phyloP scores from a whole-genome alignment of 2,888 invertebrate genomes.

The Penaeus monodon region DNA sequence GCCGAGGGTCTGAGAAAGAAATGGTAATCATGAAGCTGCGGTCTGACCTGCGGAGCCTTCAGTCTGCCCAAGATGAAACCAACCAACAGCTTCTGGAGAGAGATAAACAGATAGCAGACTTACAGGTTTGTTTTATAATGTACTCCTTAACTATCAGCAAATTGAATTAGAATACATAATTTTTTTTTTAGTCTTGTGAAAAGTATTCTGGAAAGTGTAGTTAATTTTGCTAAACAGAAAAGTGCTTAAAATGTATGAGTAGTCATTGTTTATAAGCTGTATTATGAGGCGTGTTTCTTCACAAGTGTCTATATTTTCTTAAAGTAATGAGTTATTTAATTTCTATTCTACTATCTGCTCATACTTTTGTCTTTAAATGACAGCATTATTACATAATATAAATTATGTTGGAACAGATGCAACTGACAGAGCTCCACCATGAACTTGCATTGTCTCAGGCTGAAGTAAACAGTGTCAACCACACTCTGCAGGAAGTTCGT shows the following conservation, averaged over 20 bases:
- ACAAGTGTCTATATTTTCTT: too few species aligned
- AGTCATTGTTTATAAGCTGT: too few species aligned
- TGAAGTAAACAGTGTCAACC: conserved; percentile 26
- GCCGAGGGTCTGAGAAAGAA: conserved; percentile 49
- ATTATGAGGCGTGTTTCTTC: too few species aligned
- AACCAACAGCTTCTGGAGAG: conserved; percentile 43
- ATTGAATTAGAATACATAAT: too few species aligned
- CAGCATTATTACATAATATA: background rate
- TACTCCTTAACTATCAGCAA: background rate
- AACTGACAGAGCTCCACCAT: conserved; percentile 48
- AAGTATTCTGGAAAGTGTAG: too few species aligned
- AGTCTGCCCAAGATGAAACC: conserved; percentile 43
- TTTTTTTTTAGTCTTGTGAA: too few species aligned
- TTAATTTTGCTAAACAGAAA: too few species aligned
- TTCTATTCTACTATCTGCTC: background rate
- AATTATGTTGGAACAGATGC: conserved; percentile 23
- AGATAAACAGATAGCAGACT: conserved; percentile 59
- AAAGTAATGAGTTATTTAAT: too few species aligned
- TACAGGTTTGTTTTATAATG: conserved; percentile 36
- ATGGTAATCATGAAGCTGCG: conserved; percentile 45
- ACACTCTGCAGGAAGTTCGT: conserved; percentile 34
- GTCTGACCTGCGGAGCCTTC: conserved; percentile 41
- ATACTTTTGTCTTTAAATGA: background rate
- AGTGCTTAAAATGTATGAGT: too few species aligned
- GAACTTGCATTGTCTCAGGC: conserved; percentile 35